Percentiles rank a stretch among this genome's conserved stretches.
Evolutionary conservation across 2,113 vertebrate genomes (phyloP).

Genomic region (Chloropsis hardwickii): DNA sequence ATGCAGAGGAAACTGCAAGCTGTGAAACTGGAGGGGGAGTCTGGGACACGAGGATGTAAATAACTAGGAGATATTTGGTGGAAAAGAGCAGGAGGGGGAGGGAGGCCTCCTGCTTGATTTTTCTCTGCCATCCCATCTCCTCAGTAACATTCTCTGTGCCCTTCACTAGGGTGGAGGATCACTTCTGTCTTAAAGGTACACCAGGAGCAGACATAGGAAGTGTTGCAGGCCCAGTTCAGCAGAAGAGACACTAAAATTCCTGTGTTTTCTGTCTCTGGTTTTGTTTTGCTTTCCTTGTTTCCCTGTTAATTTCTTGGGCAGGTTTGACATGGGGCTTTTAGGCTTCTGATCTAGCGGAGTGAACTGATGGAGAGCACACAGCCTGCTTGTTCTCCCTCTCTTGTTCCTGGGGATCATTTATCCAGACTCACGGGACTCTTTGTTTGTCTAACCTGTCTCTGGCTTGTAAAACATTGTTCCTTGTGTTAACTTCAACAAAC

Average conservation of each 20-base stretch:
- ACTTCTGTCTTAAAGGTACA: neutral
- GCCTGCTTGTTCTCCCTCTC: neutral
- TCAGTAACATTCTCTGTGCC: neutral
- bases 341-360: neutral
- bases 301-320: neutral
- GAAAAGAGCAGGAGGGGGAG: neutral
- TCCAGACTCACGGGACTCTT: neutral
- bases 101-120: neutral
- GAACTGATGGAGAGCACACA: neutral
- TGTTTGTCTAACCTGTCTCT: neutral
- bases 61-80: neutral
- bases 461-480: neutral
- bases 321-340: neutral
- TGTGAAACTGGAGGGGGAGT: constrained; percentile 43
- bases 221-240: neutral
- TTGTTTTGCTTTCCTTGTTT: neutral
- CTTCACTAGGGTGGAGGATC: neutral
- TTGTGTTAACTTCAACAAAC: neutral
- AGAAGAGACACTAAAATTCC: neutral
- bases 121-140: neutral
- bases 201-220: neutral
- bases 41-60: neutral
- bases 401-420: neutral
- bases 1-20: constrained; percentile 20
- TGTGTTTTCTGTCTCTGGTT: neutral